These are phyloP conservation scores for Calliphora vicina DNA, from an alignment of 1,140 invertebrate species.

Conservation along the genomic window DNA sequence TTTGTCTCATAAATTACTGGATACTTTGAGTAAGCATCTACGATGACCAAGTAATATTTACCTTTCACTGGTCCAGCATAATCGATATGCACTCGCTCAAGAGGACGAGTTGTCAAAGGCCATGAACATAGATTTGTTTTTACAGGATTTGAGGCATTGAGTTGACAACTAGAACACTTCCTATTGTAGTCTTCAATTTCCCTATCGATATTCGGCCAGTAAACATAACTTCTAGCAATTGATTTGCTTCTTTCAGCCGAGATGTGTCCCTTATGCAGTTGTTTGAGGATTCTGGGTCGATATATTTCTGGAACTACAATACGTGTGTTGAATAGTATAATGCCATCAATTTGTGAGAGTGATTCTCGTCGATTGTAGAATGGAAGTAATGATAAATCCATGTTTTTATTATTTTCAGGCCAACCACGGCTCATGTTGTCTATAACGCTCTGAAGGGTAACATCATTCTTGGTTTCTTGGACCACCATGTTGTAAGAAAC, in stretches of 20 bases:
- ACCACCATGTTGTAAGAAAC: not conserved
- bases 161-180: not conserved
- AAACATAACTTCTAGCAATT: not conserved
- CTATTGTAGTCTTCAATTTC: not conserved
- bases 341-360: not conserved
- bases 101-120: conserved; percentile 44
- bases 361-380: not conserved
- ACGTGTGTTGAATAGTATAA: not conserved
- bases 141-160: not conserved
- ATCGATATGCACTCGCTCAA: conserved; percentile 47
- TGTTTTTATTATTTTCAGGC: not conserved
- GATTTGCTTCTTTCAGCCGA: not conserved
- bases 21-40: conserved; percentile 39
- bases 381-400: not conserved
- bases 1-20: conserved; percentile 19
- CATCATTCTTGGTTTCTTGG: not conserved
- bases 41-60: conserved; percentile 18
- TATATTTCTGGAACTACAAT: not conserved
- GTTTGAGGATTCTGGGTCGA: not conserved
- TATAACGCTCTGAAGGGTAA: not conserved
- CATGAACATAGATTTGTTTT: conserved; percentile 38
- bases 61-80: conserved; percentile 47
- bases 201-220: not conserved
- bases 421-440: not conserved
- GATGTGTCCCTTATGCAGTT: not conserved